phyloP scores from a whole-genome alignment of 2,888 invertebrate genomes.

The Salticus scenicus region DNA sequence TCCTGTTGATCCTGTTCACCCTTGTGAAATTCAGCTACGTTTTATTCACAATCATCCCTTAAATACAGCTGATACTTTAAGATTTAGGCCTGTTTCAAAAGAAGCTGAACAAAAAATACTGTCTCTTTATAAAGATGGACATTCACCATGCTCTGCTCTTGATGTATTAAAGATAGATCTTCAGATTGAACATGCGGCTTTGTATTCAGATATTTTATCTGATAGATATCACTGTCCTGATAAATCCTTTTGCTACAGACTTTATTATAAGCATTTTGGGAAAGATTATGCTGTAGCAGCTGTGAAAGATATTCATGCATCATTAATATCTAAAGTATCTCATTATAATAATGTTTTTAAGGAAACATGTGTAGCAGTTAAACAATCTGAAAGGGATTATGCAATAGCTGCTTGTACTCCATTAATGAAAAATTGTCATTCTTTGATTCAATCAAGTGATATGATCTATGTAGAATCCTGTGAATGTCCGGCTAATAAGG shows the following conservation, averaged over 20 bases:
- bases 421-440: conserved; percentile 44
- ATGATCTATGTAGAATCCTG: conserved; percentile 39
- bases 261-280: conserved; percentile 57
- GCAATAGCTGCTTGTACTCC: conserved; percentile 47
- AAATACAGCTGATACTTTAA: conserved; percentile 33
- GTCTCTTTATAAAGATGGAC: conserved; percentile 33
- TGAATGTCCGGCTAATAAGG: conserved; percentile 47
- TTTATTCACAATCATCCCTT: conserved; percentile 54
- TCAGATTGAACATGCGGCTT: conserved; percentile 31
- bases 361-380: conserved; percentile 23
- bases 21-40: conserved; percentile 50
- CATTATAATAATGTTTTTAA: conserved; percentile 32
- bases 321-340: conserved; percentile 19
- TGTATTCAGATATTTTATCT: conserved; percentile 24
- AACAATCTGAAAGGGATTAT: conserved; percentile 16
- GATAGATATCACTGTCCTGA: conserved; percentile 57
- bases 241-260: conserved; percentile 45
- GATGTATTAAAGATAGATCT: conserved; percentile 51
- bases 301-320: conserved; percentile 18
- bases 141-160: conserved; percentile 49
- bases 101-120: conserved; percentile 47
- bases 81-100: conserved; percentile 58
- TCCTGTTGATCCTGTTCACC: conserved; percentile 57
- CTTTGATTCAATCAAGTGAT: conserved; percentile 18
- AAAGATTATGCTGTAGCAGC: conserved; percentile 36